Percentiles rank a stretch among this genome's conserved stretches.
Evolutionary conservation across 2,113 vertebrate species (phyloP).

Genomic region (Ifrita kowaldi): DNA sequence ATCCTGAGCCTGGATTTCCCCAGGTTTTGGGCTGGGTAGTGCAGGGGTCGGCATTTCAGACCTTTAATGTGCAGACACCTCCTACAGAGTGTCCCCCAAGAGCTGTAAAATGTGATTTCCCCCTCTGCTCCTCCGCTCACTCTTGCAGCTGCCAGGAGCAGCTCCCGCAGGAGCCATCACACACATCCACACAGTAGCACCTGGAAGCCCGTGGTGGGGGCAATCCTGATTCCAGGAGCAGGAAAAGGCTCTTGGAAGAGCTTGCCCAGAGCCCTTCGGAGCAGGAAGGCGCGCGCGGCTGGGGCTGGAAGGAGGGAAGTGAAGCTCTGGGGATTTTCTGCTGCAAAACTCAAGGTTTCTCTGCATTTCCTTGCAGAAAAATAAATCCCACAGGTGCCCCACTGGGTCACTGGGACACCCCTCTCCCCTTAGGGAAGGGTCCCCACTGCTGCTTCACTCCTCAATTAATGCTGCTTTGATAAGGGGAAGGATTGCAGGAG

Average conservation of each 20-base stretch:
- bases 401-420: neutral
- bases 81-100: neutral
- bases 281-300: neutral
- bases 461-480: neutral
- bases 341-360: neutral
- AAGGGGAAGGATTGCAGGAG: neutral
- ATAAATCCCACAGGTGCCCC: neutral
- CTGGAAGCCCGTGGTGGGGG: neutral
- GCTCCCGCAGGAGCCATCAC: neutral
- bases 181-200: neutral
- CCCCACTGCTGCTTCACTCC: neutral
- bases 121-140: neutral
- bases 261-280: neutral
- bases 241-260: slow-evolving; percentile 6
- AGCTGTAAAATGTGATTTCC: neutral
- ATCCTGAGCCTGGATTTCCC: neutral
- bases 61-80: neutral
- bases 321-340: neutral
- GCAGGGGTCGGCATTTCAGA: rapidly evolving
- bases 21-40: neutral
- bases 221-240: neutral
- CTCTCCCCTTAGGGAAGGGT: neutral
- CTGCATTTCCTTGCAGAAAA: neutral
- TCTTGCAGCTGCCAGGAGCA: neutral
- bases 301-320: neutral